A percentile compares a stretch with the other conserved stretches of the same genome.
Conservation (phyloP, 2,113 vertebrate species). For the Tichodroma muraria region DNA sequence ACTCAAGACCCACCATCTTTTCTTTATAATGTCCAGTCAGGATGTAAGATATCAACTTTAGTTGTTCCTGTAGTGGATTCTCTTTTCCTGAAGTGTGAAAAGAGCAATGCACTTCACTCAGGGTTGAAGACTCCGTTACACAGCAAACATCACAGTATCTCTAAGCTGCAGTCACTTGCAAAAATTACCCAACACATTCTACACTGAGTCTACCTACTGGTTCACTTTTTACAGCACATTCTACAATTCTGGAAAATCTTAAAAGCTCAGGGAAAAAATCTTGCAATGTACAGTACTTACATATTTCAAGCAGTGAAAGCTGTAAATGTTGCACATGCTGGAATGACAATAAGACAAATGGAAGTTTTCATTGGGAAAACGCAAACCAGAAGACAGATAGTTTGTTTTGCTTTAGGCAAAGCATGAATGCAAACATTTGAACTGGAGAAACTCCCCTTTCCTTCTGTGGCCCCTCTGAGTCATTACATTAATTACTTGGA, state of each 20-base stretch:
- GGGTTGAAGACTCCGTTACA: background rate
- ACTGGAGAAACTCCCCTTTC: slow-evolving; percentile 44
- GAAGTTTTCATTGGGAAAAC: slow-evolving; percentile 33
- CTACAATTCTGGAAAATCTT: background rate
- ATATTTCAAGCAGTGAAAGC: background rate
- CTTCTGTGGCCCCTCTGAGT: slow-evolving; percentile 40
- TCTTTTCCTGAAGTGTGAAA: background rate
- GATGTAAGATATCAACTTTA: background rate
- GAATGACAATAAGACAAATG: slow-evolving; percentile 52
- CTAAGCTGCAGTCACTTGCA: background rate
- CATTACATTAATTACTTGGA: slow-evolving; percentile 55
- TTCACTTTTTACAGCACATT: background rate
- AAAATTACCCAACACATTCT: background rate
- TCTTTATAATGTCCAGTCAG: background rate
- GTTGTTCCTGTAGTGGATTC: background rate
- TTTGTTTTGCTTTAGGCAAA: slow-evolving; percentile 59
- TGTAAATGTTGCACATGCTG: slow-evolving; percentile 21
- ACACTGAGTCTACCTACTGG: background rate
- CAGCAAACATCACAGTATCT: background rate
- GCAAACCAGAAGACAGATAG: slow-evolving; percentile 53
- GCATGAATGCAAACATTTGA: slow-evolving; percentile 54
- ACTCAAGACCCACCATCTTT: background rate
- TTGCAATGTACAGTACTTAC: background rate
- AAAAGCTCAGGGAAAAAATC: background rate
- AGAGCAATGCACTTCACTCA: background rate